These are phyloP conservation scores for Rhinolophus ferrumequinum DNA, from an alignment of 2,113 vertebrate genomes.

Conservation along the genomic window DNA sequence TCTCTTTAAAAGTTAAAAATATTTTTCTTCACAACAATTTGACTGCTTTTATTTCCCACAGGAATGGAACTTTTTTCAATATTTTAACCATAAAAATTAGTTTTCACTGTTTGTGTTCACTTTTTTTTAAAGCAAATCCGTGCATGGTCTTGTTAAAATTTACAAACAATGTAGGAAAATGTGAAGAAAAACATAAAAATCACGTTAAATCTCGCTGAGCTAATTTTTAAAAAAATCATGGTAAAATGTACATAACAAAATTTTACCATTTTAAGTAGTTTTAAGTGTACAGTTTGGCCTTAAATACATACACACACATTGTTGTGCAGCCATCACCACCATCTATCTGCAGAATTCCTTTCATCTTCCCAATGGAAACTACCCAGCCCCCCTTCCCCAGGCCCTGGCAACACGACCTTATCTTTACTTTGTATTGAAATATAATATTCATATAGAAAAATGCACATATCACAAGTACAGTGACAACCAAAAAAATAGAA, in stretches of 20 bases:
- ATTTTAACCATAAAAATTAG: not conserved
- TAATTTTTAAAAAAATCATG: not conserved
- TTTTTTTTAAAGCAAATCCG: not conserved
- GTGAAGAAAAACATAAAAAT: not conserved
- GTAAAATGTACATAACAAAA: not conserved
- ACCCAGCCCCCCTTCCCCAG: not conserved
- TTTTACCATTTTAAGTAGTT: not conserved
- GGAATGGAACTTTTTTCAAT: not conserved
- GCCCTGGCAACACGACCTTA: not conserved
- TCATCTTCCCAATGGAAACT: not conserved
- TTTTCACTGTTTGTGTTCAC: not conserved
- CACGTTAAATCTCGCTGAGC: not conserved
- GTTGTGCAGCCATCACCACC: not conserved
- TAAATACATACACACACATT: no score
- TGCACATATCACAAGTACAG: not conserved
- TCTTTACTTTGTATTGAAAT: not conserved
- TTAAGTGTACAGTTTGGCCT: not conserved
- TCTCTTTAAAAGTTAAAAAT: not conserved
- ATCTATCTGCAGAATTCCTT: not conserved
- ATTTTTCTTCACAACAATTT: not conserved
- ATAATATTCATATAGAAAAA: not conserved
- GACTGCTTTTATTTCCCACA: not conserved
- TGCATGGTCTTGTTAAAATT: not conserved
- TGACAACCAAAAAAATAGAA: not conserved
- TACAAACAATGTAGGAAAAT: not conserved